Percentiles rank a stretch among this genome's conserved stretches.
Evolutionary conservation across 1,140 invertebrate genomes (phyloP).

Genomic region (Panagrolaimus sp.): DNA sequence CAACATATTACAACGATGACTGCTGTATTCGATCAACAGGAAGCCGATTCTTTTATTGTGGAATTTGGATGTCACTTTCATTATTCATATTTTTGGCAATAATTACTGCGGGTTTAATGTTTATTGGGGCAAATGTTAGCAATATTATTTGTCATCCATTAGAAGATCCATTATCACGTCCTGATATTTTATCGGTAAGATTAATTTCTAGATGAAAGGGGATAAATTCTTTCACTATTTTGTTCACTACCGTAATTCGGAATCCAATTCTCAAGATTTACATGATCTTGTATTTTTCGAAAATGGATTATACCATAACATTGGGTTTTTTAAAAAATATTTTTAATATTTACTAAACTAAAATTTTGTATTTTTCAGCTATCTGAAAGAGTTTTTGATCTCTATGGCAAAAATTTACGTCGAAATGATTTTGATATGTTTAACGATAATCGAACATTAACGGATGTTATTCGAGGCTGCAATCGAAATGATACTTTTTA

Average conservation of each 20-base stretch:
- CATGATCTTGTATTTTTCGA: neutral
- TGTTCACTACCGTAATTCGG: conserved; percentile 27
- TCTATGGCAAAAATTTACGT: conserved; percentile 26
- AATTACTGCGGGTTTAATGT: conserved; percentile 41
- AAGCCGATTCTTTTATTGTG: conserved; percentile 51
- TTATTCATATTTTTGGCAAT: conserved; percentile 45
- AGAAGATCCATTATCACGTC: conserved; percentile 47
- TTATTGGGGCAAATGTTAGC: conserved; percentile 47
- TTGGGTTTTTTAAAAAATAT: conserved; percentile 8
- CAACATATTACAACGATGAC: conserved; percentile 57
- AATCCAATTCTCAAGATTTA: conserved; percentile 3
- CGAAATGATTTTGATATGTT: conserved; percentile 27
- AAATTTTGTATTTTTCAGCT: conserved; percentile 31
- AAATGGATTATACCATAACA: neutral
- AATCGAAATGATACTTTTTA: conserved; percentile 49
- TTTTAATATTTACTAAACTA: conserved; percentile 7
- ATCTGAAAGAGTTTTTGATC: conserved; percentile 36
- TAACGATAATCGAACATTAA: conserved; percentile 28
- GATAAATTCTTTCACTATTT: conserved; percentile 35
- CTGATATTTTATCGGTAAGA: conserved; percentile 49
- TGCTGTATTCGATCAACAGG: conserved; percentile 57
- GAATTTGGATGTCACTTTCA: conserved; percentile 51
- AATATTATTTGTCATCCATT: conserved; percentile 54
- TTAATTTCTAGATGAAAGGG: conserved; percentile 8
- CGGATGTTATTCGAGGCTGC: conserved; percentile 53